Evolutionary conservation across 2,113 vertebrate genomes (phyloP).

Genomic region (Amphiprion ocellaris): DNA sequence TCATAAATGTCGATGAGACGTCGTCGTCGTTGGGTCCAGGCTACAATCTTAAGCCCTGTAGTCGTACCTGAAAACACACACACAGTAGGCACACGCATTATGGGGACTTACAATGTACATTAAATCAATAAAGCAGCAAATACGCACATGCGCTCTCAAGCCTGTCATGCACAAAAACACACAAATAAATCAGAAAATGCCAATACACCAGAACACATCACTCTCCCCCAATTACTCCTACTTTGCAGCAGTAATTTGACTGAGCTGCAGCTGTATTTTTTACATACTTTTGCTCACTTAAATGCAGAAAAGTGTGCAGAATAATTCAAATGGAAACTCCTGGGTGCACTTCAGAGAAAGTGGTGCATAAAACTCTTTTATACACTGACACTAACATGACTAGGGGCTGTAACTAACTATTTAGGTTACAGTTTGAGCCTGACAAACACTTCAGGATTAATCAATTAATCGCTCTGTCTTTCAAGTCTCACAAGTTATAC

Average conservation of each 20-base stretch:
- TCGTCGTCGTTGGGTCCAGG: constrained; percentile 50
- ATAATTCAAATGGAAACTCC: neutral
- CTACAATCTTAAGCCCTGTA: constrained; percentile 49
- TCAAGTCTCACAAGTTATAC: too few species aligned
- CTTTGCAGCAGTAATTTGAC: neutral
- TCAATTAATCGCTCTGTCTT: too few species aligned
- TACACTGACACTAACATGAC: too few species aligned
- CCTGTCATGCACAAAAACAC: constrained; percentile 12
- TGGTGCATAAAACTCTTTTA: neutral
- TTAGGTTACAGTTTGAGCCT: too few species aligned
- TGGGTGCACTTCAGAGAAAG: neutral
- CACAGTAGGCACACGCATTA: neutral
- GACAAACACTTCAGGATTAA: too few species aligned
- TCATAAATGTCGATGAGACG: constrained; percentile 76
- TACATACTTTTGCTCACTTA: neutral
- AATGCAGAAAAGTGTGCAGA: neutral
- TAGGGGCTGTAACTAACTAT: too few species aligned
- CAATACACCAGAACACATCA: constrained; percentile 4
- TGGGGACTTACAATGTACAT: constrained; percentile 24
- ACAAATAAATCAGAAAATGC: constrained; percentile 22
- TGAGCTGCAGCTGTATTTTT: neutral
- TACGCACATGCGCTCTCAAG: neutral
- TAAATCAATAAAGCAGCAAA: constrained; percentile 37
- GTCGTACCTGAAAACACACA: constrained; percentile 52
- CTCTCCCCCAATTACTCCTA: neutral